phyloP scores from a whole-genome alignment of 2,888 invertebrate species.

The Drosophila meridionalis region DNA sequence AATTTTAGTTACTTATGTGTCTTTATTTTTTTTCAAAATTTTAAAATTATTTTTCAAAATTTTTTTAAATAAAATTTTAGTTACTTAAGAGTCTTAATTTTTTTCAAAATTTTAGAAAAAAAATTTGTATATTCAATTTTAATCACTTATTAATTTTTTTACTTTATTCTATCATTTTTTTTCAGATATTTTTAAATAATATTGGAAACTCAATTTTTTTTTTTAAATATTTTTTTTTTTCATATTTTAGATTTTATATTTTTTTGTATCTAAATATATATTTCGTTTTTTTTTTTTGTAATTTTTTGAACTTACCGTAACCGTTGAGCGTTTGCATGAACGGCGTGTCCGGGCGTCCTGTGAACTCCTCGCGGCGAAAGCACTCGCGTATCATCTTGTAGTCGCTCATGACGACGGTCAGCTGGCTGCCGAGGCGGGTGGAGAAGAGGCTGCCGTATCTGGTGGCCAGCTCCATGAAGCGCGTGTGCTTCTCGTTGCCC shows the following conservation, averaged over 20 bases:
- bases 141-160: too few relatives aligned
- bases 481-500: slow-evolving; percentile 90
- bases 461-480: slow-evolving; percentile 91
- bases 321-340: slow-evolving; percentile 94
- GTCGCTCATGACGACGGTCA: slow-evolving; percentile 94
- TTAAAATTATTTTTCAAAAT: too few relatives aligned
- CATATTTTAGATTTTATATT: too few relatives aligned
- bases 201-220: too few relatives aligned
- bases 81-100: too few relatives aligned
- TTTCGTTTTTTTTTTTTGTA: neutral
- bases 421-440: slow-evolving; percentile 91
- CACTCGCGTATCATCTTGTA: slow-evolving; percentile 94
- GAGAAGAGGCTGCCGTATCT: slow-evolving; percentile 93
- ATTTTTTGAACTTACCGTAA: slow-evolving; percentile 89
- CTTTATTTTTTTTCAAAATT: too few relatives aligned
- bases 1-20: too few relatives aligned
- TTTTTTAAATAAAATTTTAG: too few relatives aligned
- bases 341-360: slow-evolving; percentile 94
- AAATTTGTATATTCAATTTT: too few relatives aligned
- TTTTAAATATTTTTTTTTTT: neutral
- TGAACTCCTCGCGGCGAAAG: slow-evolving; percentile 94
- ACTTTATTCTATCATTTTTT: neutral
- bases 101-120: too few relatives aligned
- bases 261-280: neutral
- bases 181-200: neutral